Evolutionary conservation across 2,113 vertebrate species (phyloP).

Genomic region (Bothrops jararaca): DNA sequence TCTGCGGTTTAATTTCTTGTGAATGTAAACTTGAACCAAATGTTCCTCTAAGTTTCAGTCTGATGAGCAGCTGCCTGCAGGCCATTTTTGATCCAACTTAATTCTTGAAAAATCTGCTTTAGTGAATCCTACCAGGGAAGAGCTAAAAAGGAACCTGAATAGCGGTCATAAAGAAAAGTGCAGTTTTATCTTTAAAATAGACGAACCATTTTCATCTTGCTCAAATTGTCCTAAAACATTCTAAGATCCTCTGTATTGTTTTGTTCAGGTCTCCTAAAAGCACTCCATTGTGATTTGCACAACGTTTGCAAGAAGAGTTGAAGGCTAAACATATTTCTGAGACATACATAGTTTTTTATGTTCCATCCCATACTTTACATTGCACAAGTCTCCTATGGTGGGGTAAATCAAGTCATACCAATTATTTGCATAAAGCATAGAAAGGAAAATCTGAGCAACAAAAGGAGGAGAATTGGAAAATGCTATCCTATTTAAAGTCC

Average conservation of each 20-base stretch:
- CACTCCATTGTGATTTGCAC: not conserved
- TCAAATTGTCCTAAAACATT: not conserved
- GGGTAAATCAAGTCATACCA: not conserved
- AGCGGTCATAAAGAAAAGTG: not conserved
- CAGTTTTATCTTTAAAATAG: not conserved
- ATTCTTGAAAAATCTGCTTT: not conserved
- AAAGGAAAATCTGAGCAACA: not conserved
- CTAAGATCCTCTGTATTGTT: not conserved
- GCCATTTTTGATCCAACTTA: not conserved
- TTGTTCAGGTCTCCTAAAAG: not conserved
- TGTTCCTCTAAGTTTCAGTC: not conserved
- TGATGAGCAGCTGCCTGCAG: rapidly evolving
- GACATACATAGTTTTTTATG: not conserved
- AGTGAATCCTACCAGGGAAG: not conserved
- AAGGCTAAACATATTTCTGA: not conserved
- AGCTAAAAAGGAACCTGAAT: not conserved
- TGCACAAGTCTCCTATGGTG: not conserved
- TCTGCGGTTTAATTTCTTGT: not conserved
- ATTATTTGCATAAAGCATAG: not conserved
- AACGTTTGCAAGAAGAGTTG: not conserved
- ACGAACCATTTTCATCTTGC: not conserved
- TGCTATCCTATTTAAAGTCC: not conserved
- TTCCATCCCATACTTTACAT: not conserved
- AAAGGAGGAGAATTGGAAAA: not conserved
- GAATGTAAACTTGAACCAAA: not conserved